Evolutionary conservation across 1,140 invertebrate genomes (phyloP).

Genomic region (Lepidurus couesii): DNA sequence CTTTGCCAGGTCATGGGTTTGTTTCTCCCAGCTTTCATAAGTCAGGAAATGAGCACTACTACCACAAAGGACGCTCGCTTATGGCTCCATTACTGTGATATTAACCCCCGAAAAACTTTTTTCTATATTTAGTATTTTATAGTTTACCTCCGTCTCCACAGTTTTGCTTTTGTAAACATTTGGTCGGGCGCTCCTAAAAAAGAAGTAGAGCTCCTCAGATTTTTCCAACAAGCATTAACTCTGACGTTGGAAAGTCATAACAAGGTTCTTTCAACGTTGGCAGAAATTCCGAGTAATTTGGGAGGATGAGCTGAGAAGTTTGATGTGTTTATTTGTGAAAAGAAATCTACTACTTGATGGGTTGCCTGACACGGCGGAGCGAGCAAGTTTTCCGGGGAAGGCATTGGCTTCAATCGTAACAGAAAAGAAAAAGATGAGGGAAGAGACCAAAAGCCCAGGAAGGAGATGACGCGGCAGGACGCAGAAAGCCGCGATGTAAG

Average conservation of each 20-base stretch:
- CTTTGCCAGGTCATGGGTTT: neutral
- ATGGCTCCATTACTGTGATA: slow-evolving; percentile 7
- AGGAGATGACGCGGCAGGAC: neutral
- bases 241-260: neutral
- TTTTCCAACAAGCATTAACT: neutral
- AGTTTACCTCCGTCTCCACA: no score
- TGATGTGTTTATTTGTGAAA: neutral
- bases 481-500: neutral
- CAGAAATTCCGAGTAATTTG: neutral
- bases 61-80: neutral
- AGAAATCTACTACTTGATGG: neutral
- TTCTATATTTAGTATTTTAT: no score
- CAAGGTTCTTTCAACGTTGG: neutral
- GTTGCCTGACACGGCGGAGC: no score
- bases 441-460: neutral
- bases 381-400: neutral
- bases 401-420: neutral
- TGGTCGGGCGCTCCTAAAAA: no score
- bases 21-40: neutral
- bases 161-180: no score
- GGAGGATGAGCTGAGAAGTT: neutral
- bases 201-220: no score
- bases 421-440: neutral
- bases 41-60: neutral
- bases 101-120: neutral